These are phyloP conservation scores for Ctenosaura bakeri DNA, from an alignment of 2,797 vertebrate genomes.

Conservation along the genomic window DNA sequence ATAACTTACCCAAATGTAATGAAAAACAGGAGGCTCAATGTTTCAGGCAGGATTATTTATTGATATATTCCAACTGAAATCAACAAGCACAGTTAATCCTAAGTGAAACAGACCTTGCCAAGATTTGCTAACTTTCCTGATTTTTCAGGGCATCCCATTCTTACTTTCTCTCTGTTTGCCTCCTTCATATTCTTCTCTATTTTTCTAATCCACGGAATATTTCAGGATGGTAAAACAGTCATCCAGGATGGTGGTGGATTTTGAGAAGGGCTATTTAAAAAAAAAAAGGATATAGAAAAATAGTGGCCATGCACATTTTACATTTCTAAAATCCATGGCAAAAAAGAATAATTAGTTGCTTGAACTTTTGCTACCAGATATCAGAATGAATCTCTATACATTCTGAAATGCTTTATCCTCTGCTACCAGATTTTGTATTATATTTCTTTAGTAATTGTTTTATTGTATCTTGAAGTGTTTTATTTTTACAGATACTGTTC, in stretches of 20 bases:
- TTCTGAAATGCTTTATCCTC: not conserved
- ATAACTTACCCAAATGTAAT: conserved; percentile 28
- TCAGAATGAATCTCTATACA: not conserved
- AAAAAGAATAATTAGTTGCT: too few relatives aligned
- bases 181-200: too few relatives aligned
- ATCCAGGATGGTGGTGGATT: not conserved
- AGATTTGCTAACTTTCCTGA: not conserved
- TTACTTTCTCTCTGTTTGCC: too few relatives aligned
- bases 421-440: not conserved
- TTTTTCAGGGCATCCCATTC: not conserved
- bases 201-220: not conserved
- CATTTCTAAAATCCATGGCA: not conserved
- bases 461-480: too few relatives aligned
- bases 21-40: conserved; percentile 22
- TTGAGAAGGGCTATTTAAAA: not conserved
- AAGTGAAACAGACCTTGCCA: not conserved
- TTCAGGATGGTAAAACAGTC: not conserved
- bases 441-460: too few relatives aligned
- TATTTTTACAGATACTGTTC: too few relatives aligned
- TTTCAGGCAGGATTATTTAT: conserved; percentile 31
- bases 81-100: not conserved
- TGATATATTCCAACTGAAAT: conserved; percentile 26
- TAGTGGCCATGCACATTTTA: not conserved
- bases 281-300: not conserved
- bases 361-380: not conserved